Conservation (phyloP, 2,113 vertebrate genomes). For the Sigmodon hispidus region DNA sequence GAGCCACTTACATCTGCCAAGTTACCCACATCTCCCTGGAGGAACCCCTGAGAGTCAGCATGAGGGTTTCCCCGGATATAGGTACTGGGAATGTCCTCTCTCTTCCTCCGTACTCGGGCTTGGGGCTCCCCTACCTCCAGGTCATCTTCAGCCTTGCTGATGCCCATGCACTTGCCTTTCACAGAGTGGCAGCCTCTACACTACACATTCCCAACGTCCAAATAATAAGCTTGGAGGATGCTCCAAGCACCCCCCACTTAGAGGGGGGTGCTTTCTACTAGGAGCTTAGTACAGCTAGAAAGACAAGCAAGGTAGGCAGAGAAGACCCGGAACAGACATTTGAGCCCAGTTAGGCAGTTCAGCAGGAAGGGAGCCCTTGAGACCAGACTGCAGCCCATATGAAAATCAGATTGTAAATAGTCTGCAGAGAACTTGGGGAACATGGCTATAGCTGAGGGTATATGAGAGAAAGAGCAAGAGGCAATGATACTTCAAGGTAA, state of each 20-base stretch:
- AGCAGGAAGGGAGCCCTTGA: not conserved
- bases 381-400: not conserved
- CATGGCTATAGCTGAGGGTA: not conserved
- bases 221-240: not conserved
- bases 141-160: not conserved
- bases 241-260: no score
- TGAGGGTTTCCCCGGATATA: slow-evolving; percentile 53
- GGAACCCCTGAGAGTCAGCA: slow-evolving; percentile 66
- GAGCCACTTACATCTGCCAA: slow-evolving; percentile 87
- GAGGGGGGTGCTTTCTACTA: not conserved
- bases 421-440: not conserved
- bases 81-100: slow-evolving; percentile 42
- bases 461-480: not conserved
- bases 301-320: not conserved
- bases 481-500: not conserved
- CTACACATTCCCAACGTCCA: not conserved
- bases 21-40: slow-evolving; percentile 86
- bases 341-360: not conserved
- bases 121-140: not conserved
- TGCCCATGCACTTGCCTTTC: not conserved
- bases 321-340: not conserved
- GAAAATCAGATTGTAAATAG: not conserved
- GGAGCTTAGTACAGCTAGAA: not conserved
- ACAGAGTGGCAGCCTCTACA: not conserved
- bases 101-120: not conserved